A percentile compares a stretch with the other conserved stretches of the same genome.
Conservation (phyloP, 1,140 invertebrate species). For the Drosophila repletoides region DNA sequence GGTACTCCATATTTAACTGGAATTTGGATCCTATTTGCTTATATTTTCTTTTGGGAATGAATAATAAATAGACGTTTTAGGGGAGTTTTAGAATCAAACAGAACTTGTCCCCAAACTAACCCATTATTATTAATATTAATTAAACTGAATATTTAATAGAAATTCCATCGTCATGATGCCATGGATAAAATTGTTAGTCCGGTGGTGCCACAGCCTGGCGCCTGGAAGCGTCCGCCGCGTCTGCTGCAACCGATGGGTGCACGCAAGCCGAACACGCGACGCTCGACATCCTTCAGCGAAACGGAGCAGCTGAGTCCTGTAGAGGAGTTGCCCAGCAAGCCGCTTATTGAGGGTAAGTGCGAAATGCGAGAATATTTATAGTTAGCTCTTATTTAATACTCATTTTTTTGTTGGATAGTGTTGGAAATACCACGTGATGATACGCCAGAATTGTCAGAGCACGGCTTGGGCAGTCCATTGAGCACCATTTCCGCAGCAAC, state of each 20-base stretch:
- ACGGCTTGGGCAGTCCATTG: conserved; percentile 61
- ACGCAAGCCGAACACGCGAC: conserved; percentile 65
- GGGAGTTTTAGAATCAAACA: background rate
- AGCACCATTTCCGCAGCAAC: conserved; percentile 73
- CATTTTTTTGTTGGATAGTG: conserved; percentile 23
- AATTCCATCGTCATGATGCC: conserved; percentile 86
- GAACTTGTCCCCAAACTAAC: conserved; percentile 1
- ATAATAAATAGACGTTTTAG: background rate
- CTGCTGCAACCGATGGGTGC: conserved; percentile 65
- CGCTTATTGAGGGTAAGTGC: conserved; percentile 58
- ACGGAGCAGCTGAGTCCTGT: conserved; percentile 69
- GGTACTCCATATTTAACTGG: too few relatives aligned
- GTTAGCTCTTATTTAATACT: background rate
- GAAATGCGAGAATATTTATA: background rate
- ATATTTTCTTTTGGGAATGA: too few relatives aligned
- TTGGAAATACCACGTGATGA: conserved; percentile 67
- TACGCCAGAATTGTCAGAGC: conserved; percentile 69
- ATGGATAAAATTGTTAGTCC: conserved; percentile 96
- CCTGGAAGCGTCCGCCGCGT: conserved; percentile 86
- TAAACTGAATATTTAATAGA: conserved; percentile 30
- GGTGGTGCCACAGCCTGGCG: conserved; percentile 93
- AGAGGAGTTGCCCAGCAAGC: conserved; percentile 54
- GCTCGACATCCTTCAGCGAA: conserved; percentile 79
- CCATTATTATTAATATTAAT: background rate
- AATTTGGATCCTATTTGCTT: too few relatives aligned